These are phyloP conservation scores for Dolichoris vasculosae DNA, from an alignment of 1,140 invertebrate genomes.

Conservation along the genomic window DNA sequence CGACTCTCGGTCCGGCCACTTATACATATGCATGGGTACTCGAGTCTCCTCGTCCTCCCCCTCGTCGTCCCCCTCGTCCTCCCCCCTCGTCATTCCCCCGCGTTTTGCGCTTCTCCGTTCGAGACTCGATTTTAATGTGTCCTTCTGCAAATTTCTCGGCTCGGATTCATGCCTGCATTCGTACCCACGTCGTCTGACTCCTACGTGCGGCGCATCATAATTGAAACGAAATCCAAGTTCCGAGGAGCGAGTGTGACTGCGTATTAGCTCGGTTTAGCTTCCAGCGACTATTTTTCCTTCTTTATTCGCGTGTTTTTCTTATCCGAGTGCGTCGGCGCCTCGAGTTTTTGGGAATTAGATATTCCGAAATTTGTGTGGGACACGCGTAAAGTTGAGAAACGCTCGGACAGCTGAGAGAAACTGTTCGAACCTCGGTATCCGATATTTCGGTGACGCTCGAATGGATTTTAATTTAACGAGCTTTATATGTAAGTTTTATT, in stretches of 20 bases:
- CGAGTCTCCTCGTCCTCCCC: too few relatives aligned
- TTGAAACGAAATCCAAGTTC: neutral
- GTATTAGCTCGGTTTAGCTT: neutral
- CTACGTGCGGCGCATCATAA: neutral
- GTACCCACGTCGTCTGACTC: neutral
- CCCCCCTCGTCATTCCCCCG: neutral
- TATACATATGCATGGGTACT: neutral
- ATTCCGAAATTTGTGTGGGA: neutral
- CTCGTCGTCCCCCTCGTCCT: neutral
- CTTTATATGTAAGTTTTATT: neutral
- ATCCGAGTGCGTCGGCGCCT: neutral
- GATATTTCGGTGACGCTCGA: constrained; percentile 10
- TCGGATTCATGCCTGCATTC: neutral
- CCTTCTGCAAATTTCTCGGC: constrained; percentile 20
- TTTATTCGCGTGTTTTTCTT: neutral
- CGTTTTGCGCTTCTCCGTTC: too few relatives aligned
- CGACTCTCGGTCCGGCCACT: neutral
- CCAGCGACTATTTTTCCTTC: neutral
- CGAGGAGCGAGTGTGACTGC: neutral
- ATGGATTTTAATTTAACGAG: constrained; percentile 8
- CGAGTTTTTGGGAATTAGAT: neutral
- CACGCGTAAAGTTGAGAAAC: neutral
- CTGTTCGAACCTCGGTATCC: neutral
- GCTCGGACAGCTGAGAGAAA: neutral
- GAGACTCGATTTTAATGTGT: neutral